A percentile compares a stretch with the other conserved stretches of the same genome.
phyloP scores from a whole-genome alignment of 2,888 invertebrate genomes.

The Andrena dorsata region DNA sequence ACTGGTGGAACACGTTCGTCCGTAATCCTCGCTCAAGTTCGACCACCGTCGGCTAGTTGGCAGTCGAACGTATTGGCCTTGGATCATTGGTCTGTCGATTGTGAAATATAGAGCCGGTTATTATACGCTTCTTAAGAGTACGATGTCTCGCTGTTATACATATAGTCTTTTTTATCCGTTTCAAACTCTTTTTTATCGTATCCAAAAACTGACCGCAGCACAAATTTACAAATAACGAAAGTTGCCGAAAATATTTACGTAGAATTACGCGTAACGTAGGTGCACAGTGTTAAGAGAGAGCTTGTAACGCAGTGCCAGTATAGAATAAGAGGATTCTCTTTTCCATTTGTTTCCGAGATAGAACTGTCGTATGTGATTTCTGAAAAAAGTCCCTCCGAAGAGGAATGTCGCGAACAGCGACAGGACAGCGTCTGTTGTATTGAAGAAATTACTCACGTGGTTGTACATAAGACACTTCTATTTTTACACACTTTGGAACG shows the following conservation, averaged over 20 bases:
- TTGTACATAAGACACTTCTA: not conserved
- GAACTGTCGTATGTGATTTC: too few relatives aligned
- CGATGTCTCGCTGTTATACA: slow-evolving; percentile 16
- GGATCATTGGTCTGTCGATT: slow-evolving; percentile 42
- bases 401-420: not conserved
- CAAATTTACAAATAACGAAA: too few relatives aligned
- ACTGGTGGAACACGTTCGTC: not conserved
- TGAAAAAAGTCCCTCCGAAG: not conserved
- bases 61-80: slow-evolving; percentile 31
- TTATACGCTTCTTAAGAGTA: slow-evolving; percentile 41
- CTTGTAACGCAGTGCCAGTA: too few relatives aligned
- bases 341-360: not conserved
- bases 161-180: slow-evolving; percentile 33
- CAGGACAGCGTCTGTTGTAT: not conserved
- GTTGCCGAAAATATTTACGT: too few relatives aligned
- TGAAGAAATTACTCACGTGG: slow-evolving; percentile 8
- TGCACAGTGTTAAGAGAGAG: too few relatives aligned
- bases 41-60: slow-evolving; percentile 35
- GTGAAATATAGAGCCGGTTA: slow-evolving; percentile 48
- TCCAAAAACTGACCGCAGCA: too few relatives aligned
- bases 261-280: too few relatives aligned
- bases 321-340: too few relatives aligned
- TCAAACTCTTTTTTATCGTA: slow-evolving; percentile 34
- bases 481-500: not conserved
- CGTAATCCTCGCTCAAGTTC: slow-evolving; percentile 43